Evolutionary conservation across 2,113 vertebrate genomes (phyloP), one percentile per base, ranked within the genome.

Genomic region (Alectura lathami): DNA sequence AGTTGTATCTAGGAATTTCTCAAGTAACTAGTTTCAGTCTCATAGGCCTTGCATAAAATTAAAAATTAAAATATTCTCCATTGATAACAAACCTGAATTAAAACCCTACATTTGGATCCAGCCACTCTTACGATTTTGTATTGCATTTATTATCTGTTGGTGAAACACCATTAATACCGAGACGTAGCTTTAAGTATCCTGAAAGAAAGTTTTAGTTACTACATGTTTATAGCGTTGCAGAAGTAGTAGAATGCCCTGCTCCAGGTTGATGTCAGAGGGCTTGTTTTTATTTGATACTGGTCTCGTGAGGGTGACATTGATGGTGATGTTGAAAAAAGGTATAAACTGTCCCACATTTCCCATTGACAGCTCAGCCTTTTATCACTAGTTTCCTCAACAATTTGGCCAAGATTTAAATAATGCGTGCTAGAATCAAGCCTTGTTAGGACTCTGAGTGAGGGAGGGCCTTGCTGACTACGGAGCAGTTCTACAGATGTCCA

Each of bases 11-110:
- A 51, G 14, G 40, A 78, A 24, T 60, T 75, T 84, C 21, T 84
- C 18, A 30, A 47, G 17, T 76, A 60, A 64, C 11, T 47, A 47
- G 29, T 79, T 72, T 59, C 43, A 40, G 3, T 64, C 5, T 50
- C 14, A 13, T 6, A 16, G 5, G 1, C 24, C 3, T 10, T 51
- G 15, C 11, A 34, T 82, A 26, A 7, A 53, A n/a, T 1, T 3
- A 51, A 59, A 43, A 43, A 36, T 13, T 14, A 29, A 45, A 83
- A 30, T 11, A 2, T 73, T 69, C 21, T 70, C 2, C n/a, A 76
- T 80, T n/a, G 78, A n/a, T 36, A 89, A 8, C 27, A 62, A 27
- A 54, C 12, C 40, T 36, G 10, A 57, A 22, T 57, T n/a, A 34
- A 57, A n/a, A 34, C 8, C 20, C 56, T n/a, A 57, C 20, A 34